Conservation (phyloP, 2,797 vertebrate species). For the Sebastolobus altivelis region DNA sequence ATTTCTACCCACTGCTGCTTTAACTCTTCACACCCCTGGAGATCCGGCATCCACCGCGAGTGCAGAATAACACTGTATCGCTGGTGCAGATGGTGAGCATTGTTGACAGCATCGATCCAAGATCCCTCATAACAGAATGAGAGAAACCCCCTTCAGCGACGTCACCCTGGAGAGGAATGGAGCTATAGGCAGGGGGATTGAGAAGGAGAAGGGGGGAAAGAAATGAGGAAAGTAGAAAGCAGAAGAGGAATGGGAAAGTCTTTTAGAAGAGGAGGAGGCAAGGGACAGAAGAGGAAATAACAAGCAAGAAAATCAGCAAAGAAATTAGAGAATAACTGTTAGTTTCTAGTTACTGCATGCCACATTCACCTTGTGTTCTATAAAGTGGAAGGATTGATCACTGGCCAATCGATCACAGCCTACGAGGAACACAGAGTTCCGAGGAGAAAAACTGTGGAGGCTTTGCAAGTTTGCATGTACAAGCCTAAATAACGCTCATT, state of each 20-base stretch:
- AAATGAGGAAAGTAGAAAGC: slow-evolving; percentile 25
- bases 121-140: slow-evolving; percentile 79
- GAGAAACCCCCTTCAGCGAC: slow-evolving; percentile 78
- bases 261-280: background rate
- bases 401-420: slow-evolving; percentile 68
- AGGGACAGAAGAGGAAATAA: slow-evolving; percentile 3
- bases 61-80: slow-evolving; percentile 56
- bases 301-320: slow-evolving; percentile 23
- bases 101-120: slow-evolving; percentile 80
- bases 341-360: slow-evolving; percentile 64
- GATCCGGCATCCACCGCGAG: slow-evolving; percentile 63
- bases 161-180: slow-evolving; percentile 69
- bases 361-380: slow-evolving; percentile 50
- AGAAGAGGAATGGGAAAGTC: slow-evolving; percentile 9
- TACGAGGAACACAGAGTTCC: slow-evolving; percentile 60
- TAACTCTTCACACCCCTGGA: slow-evolving; percentile 65
- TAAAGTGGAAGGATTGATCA: slow-evolving; percentile 69
- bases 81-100: slow-evolving; percentile 54
- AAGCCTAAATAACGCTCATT: slow-evolving; percentile 62
- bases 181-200: slow-evolving; percentile 31
- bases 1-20: too few relatives aligned
- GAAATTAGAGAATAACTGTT: slow-evolving; percentile 56
- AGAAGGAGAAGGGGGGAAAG: background rate
- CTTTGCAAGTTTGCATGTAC: slow-evolving; percentile 68
- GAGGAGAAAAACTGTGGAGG: slow-evolving; percentile 64